Conservation (phyloP, 2,888 invertebrate genomes). For the Scotopteryx bipunctaria region DNA sequence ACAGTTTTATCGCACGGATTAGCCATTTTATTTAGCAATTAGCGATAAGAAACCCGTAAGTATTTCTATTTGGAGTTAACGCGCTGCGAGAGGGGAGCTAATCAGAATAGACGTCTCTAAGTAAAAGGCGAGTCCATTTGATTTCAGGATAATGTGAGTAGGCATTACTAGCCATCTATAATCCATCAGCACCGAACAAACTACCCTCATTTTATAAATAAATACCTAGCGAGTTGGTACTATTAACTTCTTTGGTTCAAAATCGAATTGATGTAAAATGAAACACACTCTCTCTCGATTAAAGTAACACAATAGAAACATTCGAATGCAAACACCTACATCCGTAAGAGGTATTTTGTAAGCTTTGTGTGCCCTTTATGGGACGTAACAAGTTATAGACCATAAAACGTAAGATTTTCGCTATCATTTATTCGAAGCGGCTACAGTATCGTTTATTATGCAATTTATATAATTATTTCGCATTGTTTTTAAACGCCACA, state of each 20-base stretch:
- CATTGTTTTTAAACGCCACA: neutral
- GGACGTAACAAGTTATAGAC: constrained; percentile 61
- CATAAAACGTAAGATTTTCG: constrained; percentile 58
- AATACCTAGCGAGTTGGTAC: too few relatives aligned
- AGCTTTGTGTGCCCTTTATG: constrained; percentile 54
- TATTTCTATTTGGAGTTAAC: constrained; percentile 9
- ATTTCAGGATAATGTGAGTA: neutral
- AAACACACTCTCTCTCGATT: neutral
- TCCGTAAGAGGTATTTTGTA: constrained; percentile 37
- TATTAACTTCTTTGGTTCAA: too few relatives aligned
- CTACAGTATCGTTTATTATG: constrained; percentile 43
- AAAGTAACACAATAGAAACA: constrained; percentile 26
- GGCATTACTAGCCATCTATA: too few relatives aligned
- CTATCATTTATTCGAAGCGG: constrained; percentile 45
- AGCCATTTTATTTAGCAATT: constrained; percentile 29
- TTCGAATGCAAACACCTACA: constrained; percentile 33
- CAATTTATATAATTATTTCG: constrained; percentile 37
- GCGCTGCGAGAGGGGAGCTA: constrained; percentile 9
- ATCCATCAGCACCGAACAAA: too few relatives aligned
- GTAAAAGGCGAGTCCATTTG: too few relatives aligned
- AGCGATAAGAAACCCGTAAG: constrained; percentile 20
- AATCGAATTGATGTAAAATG: too few relatives aligned
- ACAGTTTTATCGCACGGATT: constrained; percentile 29
- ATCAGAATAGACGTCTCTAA: constrained; percentile 16
- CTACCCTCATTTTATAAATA: too few relatives aligned